Evolutionary conservation across 2,888 invertebrate genomes (phyloP), one percentile per base, ranked within the genome.

Genomic region (Drosophila conformis): DNA sequence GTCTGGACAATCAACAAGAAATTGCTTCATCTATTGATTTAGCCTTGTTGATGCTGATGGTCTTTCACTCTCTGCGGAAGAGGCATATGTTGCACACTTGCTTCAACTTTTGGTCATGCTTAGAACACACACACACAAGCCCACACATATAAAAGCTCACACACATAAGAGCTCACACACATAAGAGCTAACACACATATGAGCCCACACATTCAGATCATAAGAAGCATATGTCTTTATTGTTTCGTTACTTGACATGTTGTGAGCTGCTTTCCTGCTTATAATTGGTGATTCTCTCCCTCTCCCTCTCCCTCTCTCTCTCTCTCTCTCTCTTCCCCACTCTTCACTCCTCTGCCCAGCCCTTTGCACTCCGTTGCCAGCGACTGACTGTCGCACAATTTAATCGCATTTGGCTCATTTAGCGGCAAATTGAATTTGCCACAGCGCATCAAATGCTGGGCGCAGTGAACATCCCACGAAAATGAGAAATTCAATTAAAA

Each of bases 321-420:
- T 13, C 27, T 29, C 58, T 72, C 73, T 54, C 51, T 13, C 13
- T 40, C 35, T 59, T 49, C 73, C 68, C 72, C 72, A 60, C 71
- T 71, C 33, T 0, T 0, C 33, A 33, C 33, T 33, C 10, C 10
- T 10, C 33, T 11, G 10, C 33, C 10, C 4, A 33, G 70, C 73
- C 73, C 69, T 38, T n/a, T 27, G 25, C 40, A 29, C n/a, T 29
- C n/a, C 27, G n/a, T 29, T 29, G 29, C 29, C 29, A 46, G 25
- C 15, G 25, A 15, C 40, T 18, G 57, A 31, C 40, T 57, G 57
- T 57, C 57, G 53, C 69, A 73, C 74, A 80, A 80, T 86, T 87
- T 89, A 87, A 87, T 87, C 87, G 87, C 73, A 87, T 87, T 89
- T 84, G 70, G 81, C 89, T 88, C 83, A 88, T 87, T 87, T 87